Evolutionary conservation across 1,140 invertebrate species (phyloP), one percentile per base, ranked within the genome.

Genomic region (Idris sp.): DNA sequence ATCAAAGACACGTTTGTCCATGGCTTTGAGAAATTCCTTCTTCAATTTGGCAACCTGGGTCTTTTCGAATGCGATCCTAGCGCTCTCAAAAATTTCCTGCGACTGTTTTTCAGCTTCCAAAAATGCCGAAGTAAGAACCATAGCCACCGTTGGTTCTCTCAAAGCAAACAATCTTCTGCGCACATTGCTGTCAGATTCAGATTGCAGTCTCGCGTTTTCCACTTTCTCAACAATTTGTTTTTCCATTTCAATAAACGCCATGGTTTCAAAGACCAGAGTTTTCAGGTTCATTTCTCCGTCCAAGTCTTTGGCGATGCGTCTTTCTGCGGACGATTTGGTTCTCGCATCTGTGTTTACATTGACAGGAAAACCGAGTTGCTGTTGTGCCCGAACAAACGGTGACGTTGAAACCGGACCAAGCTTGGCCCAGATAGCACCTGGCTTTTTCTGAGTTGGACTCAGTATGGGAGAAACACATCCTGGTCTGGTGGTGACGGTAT

Each of bases 391-490:
- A 0, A 88, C 84, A 19, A 88, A 88, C 1, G 86, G 86, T 1
- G 86, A 87, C 0, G 84, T 84, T 0, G 86, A 87, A n/a, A 88
- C 86, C 3, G 86, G 86, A 0, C 86, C 86, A 2, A 88, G 64
- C 77, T 87, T 87, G 8, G 82, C 62, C 84, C 85, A 87, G 56
- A 87, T 87, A 0, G 79, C 62, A 4, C 85, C 85, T 1, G 81
- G 77, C 54, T 81, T 85, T 36, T 44, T 80, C 0, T 31, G 8
- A 2, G 8, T 25, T 8, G 83, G 83, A 40, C 79, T 83, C 3
- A 65, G 31, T 49, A 83, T 75, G 0, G 85, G 84, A 1, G 84
- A 82, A 0, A 86, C 80, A 0, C 83, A 54, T 5, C 85, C 85
- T 1, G 85, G 83, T 59, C 76, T 83, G 0, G 84, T 85, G 10